Conservation (phyloP, 2,113 vertebrate genomes). For the Cynopterus brachyotis region DNA sequence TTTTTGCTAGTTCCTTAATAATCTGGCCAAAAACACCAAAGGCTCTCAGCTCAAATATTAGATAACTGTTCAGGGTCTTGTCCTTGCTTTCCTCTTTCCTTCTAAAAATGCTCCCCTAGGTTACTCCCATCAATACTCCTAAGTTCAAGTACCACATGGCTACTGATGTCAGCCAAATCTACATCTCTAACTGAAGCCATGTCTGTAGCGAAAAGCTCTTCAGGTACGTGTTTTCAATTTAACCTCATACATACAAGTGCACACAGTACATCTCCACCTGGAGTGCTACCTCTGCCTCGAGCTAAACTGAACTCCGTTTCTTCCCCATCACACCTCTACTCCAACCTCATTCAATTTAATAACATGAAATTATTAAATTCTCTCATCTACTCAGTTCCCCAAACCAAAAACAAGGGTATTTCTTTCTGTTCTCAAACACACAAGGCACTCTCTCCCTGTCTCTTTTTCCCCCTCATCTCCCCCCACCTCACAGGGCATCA, state of each 20-base stretch:
- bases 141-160: background rate
- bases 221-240: background rate
- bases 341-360: background rate
- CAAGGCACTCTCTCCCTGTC: background rate
- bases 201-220: background rate
- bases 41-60: background rate
- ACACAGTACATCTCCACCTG: background rate
- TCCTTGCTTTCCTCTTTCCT: background rate
- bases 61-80: background rate
- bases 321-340: background rate
- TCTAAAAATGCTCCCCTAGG: background rate
- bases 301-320: background rate
- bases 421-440: background rate
- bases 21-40: background rate
- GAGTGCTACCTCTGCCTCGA: background rate
- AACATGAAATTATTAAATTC: background rate
- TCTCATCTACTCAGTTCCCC: background rate
- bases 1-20: background rate
- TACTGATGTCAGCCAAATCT: background rate
- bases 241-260: background rate
- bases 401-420: background rate
- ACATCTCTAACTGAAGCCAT: background rate
- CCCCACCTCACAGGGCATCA: background rate
- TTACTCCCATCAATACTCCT: background rate
- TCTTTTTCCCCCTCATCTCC: background rate